Base-by-base conservation (phyloP, 2,888 invertebrate genomes). In the Entomobrya proxima region DNA sequence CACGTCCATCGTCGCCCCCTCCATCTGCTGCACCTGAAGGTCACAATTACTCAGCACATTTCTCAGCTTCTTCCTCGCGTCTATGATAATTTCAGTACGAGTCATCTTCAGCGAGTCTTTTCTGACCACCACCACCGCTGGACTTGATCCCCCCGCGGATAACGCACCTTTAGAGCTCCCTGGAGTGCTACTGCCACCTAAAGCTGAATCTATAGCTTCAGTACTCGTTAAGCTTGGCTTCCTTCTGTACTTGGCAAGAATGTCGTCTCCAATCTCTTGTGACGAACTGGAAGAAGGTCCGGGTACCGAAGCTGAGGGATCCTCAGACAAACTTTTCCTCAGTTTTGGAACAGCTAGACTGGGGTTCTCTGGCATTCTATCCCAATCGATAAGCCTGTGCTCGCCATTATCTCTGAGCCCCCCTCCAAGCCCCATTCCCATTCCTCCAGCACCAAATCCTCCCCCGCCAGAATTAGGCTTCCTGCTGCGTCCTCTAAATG, bases 21-120 rank as follows among this genome's bases (percentile, higher is more conserved):
- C 83, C 50, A 74, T 76, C 15, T 74, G 76, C 86, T 87, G 69
- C 32, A 88, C 79, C 77, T 91, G 91, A 32, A 91, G 90, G 88
- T 98, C 97, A 0, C 97, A 96, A 90, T 96, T 96, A 88, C 98
- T 97, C 40, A 99, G 93, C 78, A 98, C 98, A 90, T 96, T 94
- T 27, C 98, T 94, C 86, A 99, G 93, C 91, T 98, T 98, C 88
- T 96, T 95, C 92, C 98, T 98, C 91, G 95, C 94, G 91, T 95
- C 95, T 55, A 93, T 91, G 91, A 89, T 86, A 47, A 88, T 69
- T 80, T 90, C 90, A 2, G 89, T 88, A 13, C 86, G 79, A 58
- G 83, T 89, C 18, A 90, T 88, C 85, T 90, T 90, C n/a, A 90
- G 37, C 0, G 90, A 90, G 55, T 90, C 90, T 78, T 88, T 89